phyloP scores from a whole-genome alignment of 2,797 vertebrate genomes.

The Notolepis coatsorum region DNA sequence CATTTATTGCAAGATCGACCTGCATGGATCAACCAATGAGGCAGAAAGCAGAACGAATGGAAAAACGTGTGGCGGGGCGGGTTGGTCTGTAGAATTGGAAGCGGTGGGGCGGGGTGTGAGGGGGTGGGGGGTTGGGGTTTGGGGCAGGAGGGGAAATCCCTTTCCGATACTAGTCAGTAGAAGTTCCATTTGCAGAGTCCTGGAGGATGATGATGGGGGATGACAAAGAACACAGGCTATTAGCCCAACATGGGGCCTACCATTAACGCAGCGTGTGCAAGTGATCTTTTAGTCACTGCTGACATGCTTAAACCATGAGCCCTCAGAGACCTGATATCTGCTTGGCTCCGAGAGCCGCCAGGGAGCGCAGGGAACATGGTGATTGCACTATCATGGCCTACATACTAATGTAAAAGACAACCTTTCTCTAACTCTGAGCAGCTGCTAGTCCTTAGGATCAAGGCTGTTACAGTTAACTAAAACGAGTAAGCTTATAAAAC shows the following conservation, averaged over 20 bases:
- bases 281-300: constrained; percentile 57
- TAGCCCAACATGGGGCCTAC: constrained; percentile 57
- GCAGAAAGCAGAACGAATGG: constrained; percentile 47
- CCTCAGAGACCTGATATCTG: constrained; percentile 29
- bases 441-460: too few relatives aligned
- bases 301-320: constrained; percentile 61
- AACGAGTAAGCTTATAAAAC: too few relatives aligned
- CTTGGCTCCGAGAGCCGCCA: constrained; percentile 39
- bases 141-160: constrained; percentile 53
- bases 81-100: constrained; percentile 43
- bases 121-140: too few relatives aligned
- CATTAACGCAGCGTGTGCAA: constrained; percentile 67
- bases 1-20: constrained; percentile 61
- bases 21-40: constrained; percentile 57
- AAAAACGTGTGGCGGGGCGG: constrained; percentile 7
- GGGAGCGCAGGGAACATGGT: constrained; percentile 30
- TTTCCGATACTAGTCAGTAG: constrained; percentile 51
- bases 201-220: constrained; percentile 34
- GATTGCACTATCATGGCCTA: neutral
- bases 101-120: constrained; percentile 4
- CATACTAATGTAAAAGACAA: neutral
- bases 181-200: constrained; percentile 61
- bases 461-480: too few relatives aligned
- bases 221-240: constrained; percentile 51
- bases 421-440: too few relatives aligned